Evolutionary conservation across 2,113 vertebrate species (phyloP).

Genomic region (Scolopax mira): DNA sequence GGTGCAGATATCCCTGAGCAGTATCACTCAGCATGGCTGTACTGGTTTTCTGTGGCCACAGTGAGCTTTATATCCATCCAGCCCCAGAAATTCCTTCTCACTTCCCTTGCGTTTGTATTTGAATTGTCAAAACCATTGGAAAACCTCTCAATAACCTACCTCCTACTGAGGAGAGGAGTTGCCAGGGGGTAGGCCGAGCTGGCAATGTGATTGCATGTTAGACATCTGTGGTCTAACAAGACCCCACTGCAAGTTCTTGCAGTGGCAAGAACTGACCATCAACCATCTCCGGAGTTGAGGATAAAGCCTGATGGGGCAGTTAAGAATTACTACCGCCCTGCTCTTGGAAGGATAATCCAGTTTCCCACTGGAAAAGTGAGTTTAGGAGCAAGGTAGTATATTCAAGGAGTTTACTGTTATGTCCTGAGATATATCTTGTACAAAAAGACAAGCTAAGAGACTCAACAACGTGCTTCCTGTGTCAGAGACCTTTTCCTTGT

Average conservation of each 20-base stretch:
- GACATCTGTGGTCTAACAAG: background rate
- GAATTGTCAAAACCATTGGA: background rate
- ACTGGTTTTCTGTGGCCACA: background rate
- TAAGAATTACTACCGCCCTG: background rate
- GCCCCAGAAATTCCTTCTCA: background rate
- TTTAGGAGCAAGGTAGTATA: background rate
- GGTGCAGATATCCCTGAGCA: background rate
- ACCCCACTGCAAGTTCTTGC: no score
- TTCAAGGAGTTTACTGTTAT: background rate
- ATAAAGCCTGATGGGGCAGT: background rate
- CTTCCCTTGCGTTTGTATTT: background rate
- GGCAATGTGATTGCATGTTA: background rate
- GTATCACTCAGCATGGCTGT: background rate
- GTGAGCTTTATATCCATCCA: background rate
- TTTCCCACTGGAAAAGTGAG: background rate
- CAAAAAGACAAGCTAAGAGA: background rate
- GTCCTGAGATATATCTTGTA: background rate
- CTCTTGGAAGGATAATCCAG: background rate
- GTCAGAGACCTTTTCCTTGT: background rate
- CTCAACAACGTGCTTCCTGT: background rate
- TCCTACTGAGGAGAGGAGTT: background rate
- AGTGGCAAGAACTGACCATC: background rate
- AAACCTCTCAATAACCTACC: background rate
- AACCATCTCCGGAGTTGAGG: background rate
- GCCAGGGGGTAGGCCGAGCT: background rate